Evolutionary conservation across 2,797 vertebrate species (phyloP).

Genomic region (Intellagama lesueurii): DNA sequence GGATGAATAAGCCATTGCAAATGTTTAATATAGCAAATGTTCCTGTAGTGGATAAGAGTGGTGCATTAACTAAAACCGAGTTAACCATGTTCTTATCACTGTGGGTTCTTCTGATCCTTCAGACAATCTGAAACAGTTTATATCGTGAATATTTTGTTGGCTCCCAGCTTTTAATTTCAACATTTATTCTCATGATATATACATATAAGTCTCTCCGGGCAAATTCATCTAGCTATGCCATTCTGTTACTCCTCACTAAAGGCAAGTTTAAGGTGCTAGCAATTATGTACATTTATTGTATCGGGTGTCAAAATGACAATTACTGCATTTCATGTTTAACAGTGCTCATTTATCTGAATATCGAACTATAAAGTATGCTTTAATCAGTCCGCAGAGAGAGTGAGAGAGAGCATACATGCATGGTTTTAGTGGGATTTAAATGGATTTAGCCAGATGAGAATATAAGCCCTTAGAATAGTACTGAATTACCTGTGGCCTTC

Average conservation of each 20-base stretch:
- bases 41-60: not conserved
- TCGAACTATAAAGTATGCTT: not conserved
- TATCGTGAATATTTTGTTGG: too few species aligned
- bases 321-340: not conserved
- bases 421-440: too few species aligned
- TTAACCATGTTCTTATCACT: not conserved
- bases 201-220: too few species aligned
- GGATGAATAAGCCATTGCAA: rapidly evolving
- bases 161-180: too few species aligned
- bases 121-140: not conserved
- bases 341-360: not conserved
- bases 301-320: not conserved
- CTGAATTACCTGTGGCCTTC: too few species aligned
- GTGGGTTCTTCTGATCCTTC: not conserved
- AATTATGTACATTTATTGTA: not conserved
- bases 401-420: not conserved
- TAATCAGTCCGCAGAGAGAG: not conserved
- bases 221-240: not conserved
- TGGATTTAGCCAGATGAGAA: too few species aligned
- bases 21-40: not conserved
- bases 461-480: not conserved
- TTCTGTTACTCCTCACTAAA: not conserved
- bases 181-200: too few species aligned
- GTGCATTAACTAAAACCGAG: not conserved
- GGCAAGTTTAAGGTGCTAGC: not conserved